These are phyloP conservation scores for Anniella stebbinsi DNA, from an alignment of 2,797 vertebrate genomes.

Conservation along the genomic window DNA sequence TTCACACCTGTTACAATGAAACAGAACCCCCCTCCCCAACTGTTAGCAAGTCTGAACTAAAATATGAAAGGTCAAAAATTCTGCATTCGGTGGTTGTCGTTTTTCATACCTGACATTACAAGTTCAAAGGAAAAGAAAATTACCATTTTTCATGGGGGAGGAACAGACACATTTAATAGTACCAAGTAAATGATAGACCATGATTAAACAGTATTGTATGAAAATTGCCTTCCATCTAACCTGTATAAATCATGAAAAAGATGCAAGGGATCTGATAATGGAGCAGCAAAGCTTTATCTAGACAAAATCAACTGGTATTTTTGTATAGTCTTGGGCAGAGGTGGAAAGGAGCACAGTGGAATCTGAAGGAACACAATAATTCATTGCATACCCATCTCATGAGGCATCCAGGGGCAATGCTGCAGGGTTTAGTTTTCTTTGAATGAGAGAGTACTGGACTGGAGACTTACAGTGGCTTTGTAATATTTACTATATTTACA, in stretches of 20 bases:
- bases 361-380: not conserved
- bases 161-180: not conserved
- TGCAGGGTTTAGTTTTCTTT: not conserved
- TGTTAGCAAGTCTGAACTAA: not conserved
- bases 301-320: not conserved
- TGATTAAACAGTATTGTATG: constrained; percentile 7
- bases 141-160: too few relatives aligned
- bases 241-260: constrained; percentile 4
- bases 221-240: constrained; percentile 11
- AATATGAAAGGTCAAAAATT: not conserved
- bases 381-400: not conserved
- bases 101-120: not conserved
- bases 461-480: not conserved
- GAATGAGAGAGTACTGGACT: not conserved
- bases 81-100: not conserved
- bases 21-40: not conserved
- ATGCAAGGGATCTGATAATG: not conserved
- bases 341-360: not conserved
- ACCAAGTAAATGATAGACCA: not conserved
- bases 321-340: not conserved
- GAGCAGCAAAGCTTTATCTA: not conserved
- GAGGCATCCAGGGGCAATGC: not conserved
- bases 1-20: constrained; percentile 8
- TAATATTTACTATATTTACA: not conserved
- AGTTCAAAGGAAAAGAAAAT: not conserved